Base-by-base conservation (phyloP, 2,888 invertebrate species). In the Dryococelus australis region DNA sequence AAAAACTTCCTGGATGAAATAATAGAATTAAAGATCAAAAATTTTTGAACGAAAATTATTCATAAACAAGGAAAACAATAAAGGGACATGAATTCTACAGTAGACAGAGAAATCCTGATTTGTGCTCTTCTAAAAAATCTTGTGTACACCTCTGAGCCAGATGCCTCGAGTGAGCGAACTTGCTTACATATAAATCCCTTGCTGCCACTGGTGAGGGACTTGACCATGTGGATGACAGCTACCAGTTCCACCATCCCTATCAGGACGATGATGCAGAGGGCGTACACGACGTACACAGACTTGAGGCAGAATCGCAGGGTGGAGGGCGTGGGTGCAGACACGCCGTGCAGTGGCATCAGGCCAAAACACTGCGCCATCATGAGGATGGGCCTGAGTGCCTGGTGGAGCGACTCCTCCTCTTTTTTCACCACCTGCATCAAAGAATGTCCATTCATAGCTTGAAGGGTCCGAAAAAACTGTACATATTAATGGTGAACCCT, bases 301-400 rank as follows among this genome's bases (percentile, higher is more conserved):
- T 89, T 85, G 87, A 83, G 90, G 16, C 84, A 88, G 86, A 91
- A 92, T 0, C 86, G 86, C 5, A 92, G 90, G 35, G 90, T 90
- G 65, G 87, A 87, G 0, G 91, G 90, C 0, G 90, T 90, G 2
- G 89, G 43, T 0, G 90, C 87, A 10, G 90, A 89, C 24, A 92
- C 88, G 3, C 91, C 91, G 2, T 87, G 85, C 6, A 92, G 88
- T 0, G 92, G 92, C 28, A 92, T 89, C 0, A 92, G 12, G 8
- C 92, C 92, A 81, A 92, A 92, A 87, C 91, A 89, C 89, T 92
- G 92, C 5, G 92, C 92, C 13, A 91, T n/a, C 4, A 88, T 86
- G 84, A 92, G 89, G 87, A 91, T 89, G 0, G 90, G 89, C 0
- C 91, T 89, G 10, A 92, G 90, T 4, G 92, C 91, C 53, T 90